These are phyloP conservation scores for Onychostruthus taczanowskii DNA, from an alignment of 2,113 vertebrate species.

Conservation along the genomic window DNA sequence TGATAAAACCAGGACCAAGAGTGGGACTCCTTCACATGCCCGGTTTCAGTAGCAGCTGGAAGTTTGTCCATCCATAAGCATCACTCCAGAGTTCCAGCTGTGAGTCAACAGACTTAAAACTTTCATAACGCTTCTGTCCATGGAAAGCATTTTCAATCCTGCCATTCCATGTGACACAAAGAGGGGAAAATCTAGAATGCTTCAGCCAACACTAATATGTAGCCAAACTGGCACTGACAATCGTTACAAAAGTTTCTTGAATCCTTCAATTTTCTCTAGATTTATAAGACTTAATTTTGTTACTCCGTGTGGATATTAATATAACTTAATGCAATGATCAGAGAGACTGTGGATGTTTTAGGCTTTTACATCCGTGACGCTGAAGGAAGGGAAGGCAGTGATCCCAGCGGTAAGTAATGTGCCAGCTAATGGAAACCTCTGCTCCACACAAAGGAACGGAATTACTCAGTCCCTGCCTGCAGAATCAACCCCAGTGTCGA, in stretches of 20 bases:
- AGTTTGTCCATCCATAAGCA: background rate
- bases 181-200: background rate
- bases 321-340: background rate
- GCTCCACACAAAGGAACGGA: background rate
- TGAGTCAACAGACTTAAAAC: background rate
- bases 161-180: background rate
- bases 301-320: background rate
- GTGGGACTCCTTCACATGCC: no score
- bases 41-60: background rate
- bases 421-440: background rate
- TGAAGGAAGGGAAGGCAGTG: background rate
- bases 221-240: background rate
- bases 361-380: background rate
- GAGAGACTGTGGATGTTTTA: background rate
- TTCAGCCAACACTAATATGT: rapidly evolving
- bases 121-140: background rate
- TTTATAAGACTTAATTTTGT: background rate
- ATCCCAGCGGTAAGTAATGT: background rate
- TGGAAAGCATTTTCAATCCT: background rate
- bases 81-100: background rate
- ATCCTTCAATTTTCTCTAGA: background rate
- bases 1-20: background rate
- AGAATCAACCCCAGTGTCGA: rapidly evolving
- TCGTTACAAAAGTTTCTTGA: background rate
- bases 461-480: background rate